Evolutionary conservation across 2,888 invertebrate species (phyloP), one percentile per base, ranked within the genome.

Genomic region (Hypsopygia costalis): DNA sequence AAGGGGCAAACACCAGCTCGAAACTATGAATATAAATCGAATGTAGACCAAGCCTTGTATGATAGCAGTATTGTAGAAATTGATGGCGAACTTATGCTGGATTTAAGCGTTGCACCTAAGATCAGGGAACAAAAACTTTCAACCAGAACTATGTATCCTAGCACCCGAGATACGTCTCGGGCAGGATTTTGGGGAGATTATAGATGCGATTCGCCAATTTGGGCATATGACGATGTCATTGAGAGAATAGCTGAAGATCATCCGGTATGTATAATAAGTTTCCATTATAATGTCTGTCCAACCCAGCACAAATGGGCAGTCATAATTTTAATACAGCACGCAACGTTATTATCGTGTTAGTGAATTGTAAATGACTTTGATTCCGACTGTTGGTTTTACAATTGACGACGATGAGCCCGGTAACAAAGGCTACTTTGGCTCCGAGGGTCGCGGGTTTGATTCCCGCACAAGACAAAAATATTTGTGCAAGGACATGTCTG

Each of bases 111-210:
- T 4, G 75, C 65, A 1, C 31, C 55, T 1, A 53, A 63, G 21
- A 55, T 81, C 20, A 55, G 62, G 9, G 46, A 54, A 33, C 46
- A 62, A 45, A 69, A 7, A 29, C n/a, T 3, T 31, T 12, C 8
- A 7, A n/a, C 32, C 16, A 20, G 1, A 16, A 4, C 12, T 12
- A 11, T 34, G 34, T 25, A 11, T n/a, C 35, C 28, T 6, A 36
- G 49, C 1, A 9, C 45, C 4, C 62, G 61, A 37, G 55, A 58
- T 12, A 43, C 63, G 0, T 53, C 49, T 1, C 83, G 82, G 0
- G 95, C 96, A 0, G 95, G 96, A 0, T 91, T 85, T 56, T 97
- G 95, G 95, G 96, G 96, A 1, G 94, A 95, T 64, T 95, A 94
- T 55, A 89, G 93, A 36, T 97, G 97, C 61, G 97, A 97, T 68